phyloP scores from a whole-genome alignment of 2,113 vertebrate species.

The Bos taurus region DNA sequence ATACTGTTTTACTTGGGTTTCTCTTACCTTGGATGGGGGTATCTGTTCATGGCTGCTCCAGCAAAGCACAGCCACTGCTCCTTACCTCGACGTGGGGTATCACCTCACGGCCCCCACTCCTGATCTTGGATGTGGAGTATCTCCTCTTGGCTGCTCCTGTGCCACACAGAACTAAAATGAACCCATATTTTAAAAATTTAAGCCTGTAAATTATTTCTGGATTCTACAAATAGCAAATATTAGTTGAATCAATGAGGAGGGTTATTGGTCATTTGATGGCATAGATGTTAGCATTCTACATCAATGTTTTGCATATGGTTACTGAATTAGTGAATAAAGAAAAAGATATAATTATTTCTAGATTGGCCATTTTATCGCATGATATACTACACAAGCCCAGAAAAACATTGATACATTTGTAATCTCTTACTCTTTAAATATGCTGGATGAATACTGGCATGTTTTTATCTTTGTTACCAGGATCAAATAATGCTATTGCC shows the following conservation, averaged over 20 bases:
- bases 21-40: accelerated
- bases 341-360: not conserved
- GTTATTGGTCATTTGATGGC: not conserved
- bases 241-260: not conserved
- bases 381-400: not conserved
- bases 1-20: not conserved
- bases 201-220: not conserved
- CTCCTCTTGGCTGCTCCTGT: accelerated
- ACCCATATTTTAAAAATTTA: not conserved
- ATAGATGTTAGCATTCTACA: not conserved
- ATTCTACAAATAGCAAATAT: not conserved
- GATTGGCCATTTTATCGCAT: not conserved
- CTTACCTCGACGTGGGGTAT: accelerated
- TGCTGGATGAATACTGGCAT: not conserved
- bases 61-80: not conserved
- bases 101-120: accelerated
- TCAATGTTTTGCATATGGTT: not conserved
- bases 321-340: not conserved
- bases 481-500: not conserved
- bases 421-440: not conserved
- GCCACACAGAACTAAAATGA: not conserved
- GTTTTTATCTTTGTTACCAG: not conserved
- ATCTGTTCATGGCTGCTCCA: not conserved
- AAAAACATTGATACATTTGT: not conserved
- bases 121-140: not conserved